These are phyloP conservation scores for Pristionchus mayeri DNA, from an alignment of 2,888 invertebrate species.

Conservation along the genomic window DNA sequence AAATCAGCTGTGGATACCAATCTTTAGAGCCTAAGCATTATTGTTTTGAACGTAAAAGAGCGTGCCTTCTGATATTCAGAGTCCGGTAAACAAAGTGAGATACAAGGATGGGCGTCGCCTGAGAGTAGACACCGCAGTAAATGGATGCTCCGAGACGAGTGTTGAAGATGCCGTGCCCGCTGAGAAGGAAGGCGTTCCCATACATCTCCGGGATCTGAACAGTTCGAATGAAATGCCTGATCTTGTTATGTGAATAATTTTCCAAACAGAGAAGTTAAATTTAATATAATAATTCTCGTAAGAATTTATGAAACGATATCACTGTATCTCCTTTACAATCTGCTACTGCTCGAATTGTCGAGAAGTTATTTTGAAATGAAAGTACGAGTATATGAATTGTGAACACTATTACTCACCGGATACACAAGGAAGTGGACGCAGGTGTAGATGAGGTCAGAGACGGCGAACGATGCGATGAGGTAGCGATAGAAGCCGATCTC, in stretches of 20 bases:
- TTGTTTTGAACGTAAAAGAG: neutral
- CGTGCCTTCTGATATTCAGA: neutral
- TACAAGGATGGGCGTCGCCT: neutral
- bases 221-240: too few species aligned
- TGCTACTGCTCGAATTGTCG: neutral
- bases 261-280: too few species aligned
- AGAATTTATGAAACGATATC: neutral
- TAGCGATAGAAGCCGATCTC: neutral
- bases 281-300: neutral
- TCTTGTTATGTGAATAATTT: too few species aligned
- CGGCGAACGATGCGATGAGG: neutral
- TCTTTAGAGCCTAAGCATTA: neutral
- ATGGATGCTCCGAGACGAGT: neutral
- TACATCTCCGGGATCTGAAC: neutral
- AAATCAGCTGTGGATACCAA: too few species aligned
- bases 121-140: neutral
- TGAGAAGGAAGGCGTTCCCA: neutral
- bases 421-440: neutral
- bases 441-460: neutral
- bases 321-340: too few species aligned
- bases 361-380: too few species aligned
- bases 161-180: neutral
- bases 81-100: neutral
- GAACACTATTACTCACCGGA: neutral
- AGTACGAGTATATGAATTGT: too few species aligned